Percentiles rank a stretch among this genome's conserved stretches.
Evolutionary conservation across 2,888 invertebrate genomes (phyloP).

Genomic region (Drosophila antonietae): DNA sequence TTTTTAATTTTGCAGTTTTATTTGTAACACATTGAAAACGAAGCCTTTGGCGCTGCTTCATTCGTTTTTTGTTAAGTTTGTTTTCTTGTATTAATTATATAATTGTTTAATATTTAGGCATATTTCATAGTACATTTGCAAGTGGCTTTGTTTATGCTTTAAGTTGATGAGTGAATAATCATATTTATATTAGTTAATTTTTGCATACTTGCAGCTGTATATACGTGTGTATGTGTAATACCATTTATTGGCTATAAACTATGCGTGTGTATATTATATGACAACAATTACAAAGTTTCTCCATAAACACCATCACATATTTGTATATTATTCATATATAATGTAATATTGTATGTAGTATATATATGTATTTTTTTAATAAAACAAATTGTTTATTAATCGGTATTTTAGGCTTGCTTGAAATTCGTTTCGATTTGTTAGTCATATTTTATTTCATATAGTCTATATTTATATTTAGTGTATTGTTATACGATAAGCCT

Average conservation of each 20-base stretch:
- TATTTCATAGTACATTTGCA: conserved; percentile 57
- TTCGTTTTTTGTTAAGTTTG: conserved; percentile 41
- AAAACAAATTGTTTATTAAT: conserved; percentile 37
- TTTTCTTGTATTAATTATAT: conserved; percentile 28
- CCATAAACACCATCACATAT: conserved; percentile 34
- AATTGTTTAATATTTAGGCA: conserved; percentile 43
- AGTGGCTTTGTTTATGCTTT: conserved; percentile 30
- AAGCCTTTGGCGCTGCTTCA: conserved; percentile 76
- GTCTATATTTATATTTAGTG: conserved; percentile 17
- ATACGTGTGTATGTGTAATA: conserved; percentile 27
- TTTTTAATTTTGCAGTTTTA: conserved; percentile 56
- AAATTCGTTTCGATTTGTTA: conserved; percentile 64
- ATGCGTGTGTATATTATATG: conserved; percentile 34
- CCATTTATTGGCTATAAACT: conserved; percentile 45
- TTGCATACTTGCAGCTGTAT: conserved; percentile 29
- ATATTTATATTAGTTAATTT: conserved; percentile 31
- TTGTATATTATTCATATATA: conserved; percentile 24
- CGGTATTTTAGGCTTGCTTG: conserved; percentile 45
- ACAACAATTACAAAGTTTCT: conserved; percentile 40
- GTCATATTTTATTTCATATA: conserved; percentile 29
- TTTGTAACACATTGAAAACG: conserved; percentile 75
- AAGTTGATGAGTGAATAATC: conserved; percentile 34
- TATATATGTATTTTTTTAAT: conserved; percentile 4
- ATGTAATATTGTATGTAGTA: conserved; percentile 4
- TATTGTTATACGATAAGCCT: conserved; percentile 53